Evolutionary conservation across 2,113 vertebrate genomes (phyloP).

Genomic region (Chascanopsetta lugubris): DNA sequence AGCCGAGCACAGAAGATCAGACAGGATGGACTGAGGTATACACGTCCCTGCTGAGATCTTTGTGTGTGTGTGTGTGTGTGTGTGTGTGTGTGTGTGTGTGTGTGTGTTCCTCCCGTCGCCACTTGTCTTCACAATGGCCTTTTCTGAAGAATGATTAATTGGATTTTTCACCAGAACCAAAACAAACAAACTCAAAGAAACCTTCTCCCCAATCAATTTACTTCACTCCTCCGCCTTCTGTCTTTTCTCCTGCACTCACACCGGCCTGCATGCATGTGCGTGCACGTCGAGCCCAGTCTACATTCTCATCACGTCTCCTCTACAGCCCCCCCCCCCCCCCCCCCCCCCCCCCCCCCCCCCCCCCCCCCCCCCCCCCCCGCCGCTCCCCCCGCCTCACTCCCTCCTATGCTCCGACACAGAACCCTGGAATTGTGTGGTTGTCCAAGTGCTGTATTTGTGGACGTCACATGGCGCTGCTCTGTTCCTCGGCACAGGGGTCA

Average conservation of each 20-base stretch:
- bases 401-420: slow-evolving; percentile 48
- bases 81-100: neutral
- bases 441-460: slow-evolving; percentile 46
- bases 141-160: slow-evolving; percentile 42
- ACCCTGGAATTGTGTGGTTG: slow-evolving; percentile 27
- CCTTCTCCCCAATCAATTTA: slow-evolving; percentile 48
- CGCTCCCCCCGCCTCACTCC: slow-evolving; percentile 44
- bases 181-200: slow-evolving; percentile 35
- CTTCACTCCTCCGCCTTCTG: slow-evolving; percentile 37
- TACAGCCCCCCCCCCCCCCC: slow-evolving; percentile 43
- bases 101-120: slow-evolving; percentile 1
- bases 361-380: slow-evolving; percentile 49
- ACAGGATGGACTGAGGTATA: slow-evolving; percentile 16
- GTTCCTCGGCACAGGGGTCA: slow-evolving; percentile 54
- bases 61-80: neutral
- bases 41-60: neutral
- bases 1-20: slow-evolving; percentile 24
- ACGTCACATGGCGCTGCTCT: slow-evolving; percentile 27
- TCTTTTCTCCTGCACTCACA: slow-evolving; percentile 21
- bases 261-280: slow-evolving; percentile 16
- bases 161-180: slow-evolving; percentile 46
- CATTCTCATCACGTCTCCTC: slow-evolving; percentile 66
- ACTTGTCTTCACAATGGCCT: slow-evolving; percentile 21
- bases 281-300: slow-evolving; percentile 7
- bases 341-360: slow-evolving; percentile 44